Base-by-base conservation (phyloP, 2,113 vertebrate genomes). In the Hippocampus guttulatus region DNA sequence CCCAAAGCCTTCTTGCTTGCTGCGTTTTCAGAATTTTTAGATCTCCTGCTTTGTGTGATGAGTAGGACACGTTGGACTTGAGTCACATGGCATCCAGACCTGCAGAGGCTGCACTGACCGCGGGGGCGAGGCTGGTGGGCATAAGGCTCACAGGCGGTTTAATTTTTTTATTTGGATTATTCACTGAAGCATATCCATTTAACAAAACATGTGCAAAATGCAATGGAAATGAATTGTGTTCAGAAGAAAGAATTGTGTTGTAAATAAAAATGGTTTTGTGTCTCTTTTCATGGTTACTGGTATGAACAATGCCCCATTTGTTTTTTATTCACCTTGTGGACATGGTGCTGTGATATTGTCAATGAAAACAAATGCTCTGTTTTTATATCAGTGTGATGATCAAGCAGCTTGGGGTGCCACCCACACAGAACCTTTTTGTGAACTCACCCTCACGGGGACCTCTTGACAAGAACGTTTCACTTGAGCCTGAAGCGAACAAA, bases 401-500 rank as follows among this genome's bases (percentile, higher is more conserved):
- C 33, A 80, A 71, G 25, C 68, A 8, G 30, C 55, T 0, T 18
- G 54, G 30, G 66, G 5, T 25, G 81, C 81, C 82, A 73, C 85
- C 84, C 79, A 90, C 87, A 75, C 51, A 51, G n/a, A 77, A 1
- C 75, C 67, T 66, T 51, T 38, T 68, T 61, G 52, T 77, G 77
- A 75, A 75, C n/a, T 62, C 2, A 11, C 71, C 58, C 68, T 82
- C 74, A 52, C 64, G 54, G 69, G 45, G 71, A 74, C 23, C 51
- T 72, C 52, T 75, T 78, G n/a, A n/a, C 7, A 63, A 64, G 47
- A 74, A 72, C 10, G 47, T 67, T 79, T 3, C 76, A 77, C 75
- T 75, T 38, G 71, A 78, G 75, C 38, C 74, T 43, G 18, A 68
- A 81, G 57, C 74, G 74, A 84, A 85, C 85, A 89, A 86, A 84